Base-by-base conservation (phyloP, 1,140 invertebrate genomes). In the Gryon sp. region DNA sequence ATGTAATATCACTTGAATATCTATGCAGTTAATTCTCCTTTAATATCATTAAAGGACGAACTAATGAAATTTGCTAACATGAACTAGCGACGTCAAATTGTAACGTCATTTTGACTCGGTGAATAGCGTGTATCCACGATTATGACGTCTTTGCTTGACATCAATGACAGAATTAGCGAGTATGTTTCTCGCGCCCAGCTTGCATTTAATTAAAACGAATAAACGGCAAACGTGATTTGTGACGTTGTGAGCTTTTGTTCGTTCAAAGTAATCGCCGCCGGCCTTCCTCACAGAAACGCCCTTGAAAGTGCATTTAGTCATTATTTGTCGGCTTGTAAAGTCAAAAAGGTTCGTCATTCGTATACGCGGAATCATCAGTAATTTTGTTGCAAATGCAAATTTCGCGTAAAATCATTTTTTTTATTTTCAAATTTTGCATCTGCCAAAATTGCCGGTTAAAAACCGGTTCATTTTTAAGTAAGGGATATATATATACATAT, bases 251-350 rank as follows among this genome's bases (percentile, higher is more conserved):
- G 65, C 65, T 65, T n/a, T 69, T 70, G 73, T 76, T 76, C 63
- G 24, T 30, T 57, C 41, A 73, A 73, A 66, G 60, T 14, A 19
- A 75, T 75, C 55, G 72, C 62, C 48, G 53, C 28, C 52, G 70
- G 60, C 60, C 63, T 68, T 68, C 55, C 46, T 41, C 38, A 9
- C 59, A 45, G 16, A 50, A 32, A 18, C 52, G 73, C 63, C 73
- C 63, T 69, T 76, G 73, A 69, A 76, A 69, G 52, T 76, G 50
- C 65, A 69, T 76, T 76, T 65, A 16, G 65, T 52, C n/a, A n/a
- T n/a, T n/a, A n/a, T n/a, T n/a, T n/a, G n/a, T 66, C n/a, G 43
- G 59, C 48, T 19, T 46, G 36, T 30, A 11, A 18, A 36, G 43
- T n/a, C 43, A 19, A 24, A 70, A 70, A 48, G 43, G 32, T 43